A percentile compares a stretch with the other conserved stretches of the same genome.
Evolutionary conservation across 2,888 invertebrate species (phyloP).

Genomic region (Ectobius pallidus): DNA sequence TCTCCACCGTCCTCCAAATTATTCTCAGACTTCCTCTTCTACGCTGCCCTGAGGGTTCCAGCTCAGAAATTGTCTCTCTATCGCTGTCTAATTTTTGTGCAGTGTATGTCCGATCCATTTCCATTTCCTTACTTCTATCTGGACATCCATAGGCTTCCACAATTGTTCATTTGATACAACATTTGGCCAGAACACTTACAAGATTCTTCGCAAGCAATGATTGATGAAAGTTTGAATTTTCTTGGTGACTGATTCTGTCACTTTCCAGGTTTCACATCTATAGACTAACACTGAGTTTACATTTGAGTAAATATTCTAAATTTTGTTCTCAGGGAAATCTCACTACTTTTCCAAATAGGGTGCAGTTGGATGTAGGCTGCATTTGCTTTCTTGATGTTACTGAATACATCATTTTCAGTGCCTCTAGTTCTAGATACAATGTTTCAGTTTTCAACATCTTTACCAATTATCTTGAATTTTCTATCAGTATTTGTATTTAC

Average conservation of each 20-base stretch:
- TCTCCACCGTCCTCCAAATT: neutral
- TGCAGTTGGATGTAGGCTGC: neutral
- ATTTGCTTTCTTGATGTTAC: neutral
- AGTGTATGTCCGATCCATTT: neutral
- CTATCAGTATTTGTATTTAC: too few relatives aligned
- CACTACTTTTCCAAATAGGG: neutral
- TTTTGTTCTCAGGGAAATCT: neutral
- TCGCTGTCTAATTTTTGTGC: neutral
- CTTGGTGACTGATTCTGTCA: neutral
- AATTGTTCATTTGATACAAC: neutral
- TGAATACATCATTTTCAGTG: neutral
- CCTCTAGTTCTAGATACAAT: neutral
- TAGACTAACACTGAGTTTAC: neutral
- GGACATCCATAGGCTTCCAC: neutral
- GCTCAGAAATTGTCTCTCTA: neutral
- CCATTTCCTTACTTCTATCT: neutral
- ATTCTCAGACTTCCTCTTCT: constrained; percentile 5
- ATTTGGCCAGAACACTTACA: neutral
- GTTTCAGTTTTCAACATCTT: too few relatives aligned
- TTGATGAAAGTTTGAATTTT: neutral
- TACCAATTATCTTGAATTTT: too few relatives aligned
- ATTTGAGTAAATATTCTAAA: neutral
- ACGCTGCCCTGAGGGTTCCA: neutral
- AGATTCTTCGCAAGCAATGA: neutral
- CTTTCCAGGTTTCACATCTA: neutral